Evolutionary conservation across 2,113 vertebrate species (phyloP), one percentile per base, ranked within the genome.

Genomic region (Sitta europaea): DNA sequence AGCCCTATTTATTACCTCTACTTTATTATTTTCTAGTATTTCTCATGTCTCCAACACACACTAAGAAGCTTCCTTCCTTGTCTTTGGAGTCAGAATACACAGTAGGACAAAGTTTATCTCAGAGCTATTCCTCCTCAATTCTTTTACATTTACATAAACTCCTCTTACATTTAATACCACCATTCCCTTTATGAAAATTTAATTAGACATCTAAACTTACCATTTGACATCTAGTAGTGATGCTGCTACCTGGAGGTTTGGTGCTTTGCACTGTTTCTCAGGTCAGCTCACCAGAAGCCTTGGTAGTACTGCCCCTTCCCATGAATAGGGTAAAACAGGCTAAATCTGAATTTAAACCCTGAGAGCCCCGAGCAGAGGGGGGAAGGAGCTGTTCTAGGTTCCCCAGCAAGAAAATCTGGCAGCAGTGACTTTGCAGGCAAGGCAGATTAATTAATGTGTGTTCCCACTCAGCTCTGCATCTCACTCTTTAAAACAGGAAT

Each of bases 281-380:
- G 18, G 62, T 87, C 75, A 79, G 54, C 35, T 85, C 51, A 78
- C 27, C 23, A 92, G 65, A 86, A 65, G 31, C 43, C 55, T 45
- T 68, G 38, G 27, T 76, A 31, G 10, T 36, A 6, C 16, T 50
- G 4, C 17, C 35, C 47, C 23, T 82, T 70, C 73, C 87, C 12
- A 38, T 28, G 45, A 33, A 40, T 4, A 43, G 12, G 17, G 4
- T 19, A 14, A 54, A 74, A 71, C 17, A 33, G 12, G 4, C 6
- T 75, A 67, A 86, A 72, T n/a, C 7, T 36, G 13, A 76, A 55
- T 42, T 48, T 59, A 68, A 63, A 43, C 11, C 36, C 47, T 62
- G 31, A 0, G 4, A 43, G 4, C 11, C 0, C 9, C 0, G 0
- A 45, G 33, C 2, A 10, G 19, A 77, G 14, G 3, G 3, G 6